A percentile compares a stretch with the other conserved stretches of the same genome.
Evolutionary conservation across 2,113 vertebrate species (phyloP).

Genomic region (Sisor rabdophorus): DNA sequence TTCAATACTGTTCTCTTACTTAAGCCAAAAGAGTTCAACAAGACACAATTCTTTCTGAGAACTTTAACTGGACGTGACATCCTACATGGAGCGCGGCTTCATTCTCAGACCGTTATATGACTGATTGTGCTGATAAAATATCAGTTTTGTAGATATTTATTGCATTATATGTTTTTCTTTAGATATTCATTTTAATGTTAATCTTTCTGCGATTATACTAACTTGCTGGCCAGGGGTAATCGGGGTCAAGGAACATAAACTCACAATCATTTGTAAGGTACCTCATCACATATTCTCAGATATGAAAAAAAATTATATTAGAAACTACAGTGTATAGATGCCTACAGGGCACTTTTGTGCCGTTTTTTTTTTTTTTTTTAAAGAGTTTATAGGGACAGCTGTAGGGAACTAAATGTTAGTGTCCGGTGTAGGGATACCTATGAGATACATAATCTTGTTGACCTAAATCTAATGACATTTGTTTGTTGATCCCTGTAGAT

Average conservation of each 20-base stretch:
- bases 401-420: no score
- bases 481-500: no score
- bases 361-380: no score
- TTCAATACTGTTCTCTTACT: slow-evolving; percentile 9
- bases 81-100: background rate
- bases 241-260: background rate
- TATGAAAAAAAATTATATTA: no score
- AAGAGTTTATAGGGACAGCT: no score
- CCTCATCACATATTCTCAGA: no score
- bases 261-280: background rate
- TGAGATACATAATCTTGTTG: background rate
- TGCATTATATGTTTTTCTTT: background rate
- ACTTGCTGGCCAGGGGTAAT: background rate
- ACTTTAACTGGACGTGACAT: background rate
- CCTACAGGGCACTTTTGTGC: no score
- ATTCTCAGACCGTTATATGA: no score
- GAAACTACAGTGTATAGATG: no score
- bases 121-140: background rate
- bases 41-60: slow-evolving; percentile 23
- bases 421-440: background rate
- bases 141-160: background rate
- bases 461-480: background rate
- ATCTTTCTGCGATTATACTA: no score
- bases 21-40: slow-evolving; percentile 36
- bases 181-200: background rate